Evolutionary conservation across 2,113 vertebrate species (phyloP).

Genomic region (Chiloscyllium plagiosum): DNA sequence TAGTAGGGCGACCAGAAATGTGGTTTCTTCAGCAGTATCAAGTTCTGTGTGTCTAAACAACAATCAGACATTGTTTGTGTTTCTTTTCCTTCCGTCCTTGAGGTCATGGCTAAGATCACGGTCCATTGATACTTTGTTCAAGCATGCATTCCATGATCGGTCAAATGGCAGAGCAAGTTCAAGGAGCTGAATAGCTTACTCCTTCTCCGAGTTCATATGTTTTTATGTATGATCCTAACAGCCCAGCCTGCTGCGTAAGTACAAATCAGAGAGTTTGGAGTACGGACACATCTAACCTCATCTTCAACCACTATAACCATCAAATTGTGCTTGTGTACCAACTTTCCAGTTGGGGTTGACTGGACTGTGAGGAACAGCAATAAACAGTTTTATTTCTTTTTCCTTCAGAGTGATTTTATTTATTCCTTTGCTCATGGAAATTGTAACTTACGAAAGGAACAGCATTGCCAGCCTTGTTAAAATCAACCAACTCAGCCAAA

Average conservation of each 20-base stretch:
- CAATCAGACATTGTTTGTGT: not conserved
- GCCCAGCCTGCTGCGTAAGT: not conserved
- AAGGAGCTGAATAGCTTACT: too few species aligned
- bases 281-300: not conserved
- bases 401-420: not conserved
- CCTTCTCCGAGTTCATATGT: too few species aligned
- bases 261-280: not conserved
- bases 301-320: too few species aligned
- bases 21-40: too few species aligned
- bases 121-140: not conserved
- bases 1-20: too few species aligned
- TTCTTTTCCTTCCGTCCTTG: not conserved
- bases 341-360: not conserved
- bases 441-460: not conserved
- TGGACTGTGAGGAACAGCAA: not conserved
- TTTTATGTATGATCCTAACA: too few species aligned
- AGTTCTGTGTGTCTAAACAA: too few species aligned
- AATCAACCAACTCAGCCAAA: not conserved
- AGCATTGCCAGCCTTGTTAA: not conserved
- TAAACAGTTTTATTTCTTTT: too few species aligned
- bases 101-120: not conserved
- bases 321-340: too few species aligned
- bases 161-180: too few species aligned
- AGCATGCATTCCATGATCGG: too few species aligned
- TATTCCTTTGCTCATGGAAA: not conserved